Base-by-base conservation (phyloP, 2,113 vertebrate species). In the Casuarius casuarius region DNA sequence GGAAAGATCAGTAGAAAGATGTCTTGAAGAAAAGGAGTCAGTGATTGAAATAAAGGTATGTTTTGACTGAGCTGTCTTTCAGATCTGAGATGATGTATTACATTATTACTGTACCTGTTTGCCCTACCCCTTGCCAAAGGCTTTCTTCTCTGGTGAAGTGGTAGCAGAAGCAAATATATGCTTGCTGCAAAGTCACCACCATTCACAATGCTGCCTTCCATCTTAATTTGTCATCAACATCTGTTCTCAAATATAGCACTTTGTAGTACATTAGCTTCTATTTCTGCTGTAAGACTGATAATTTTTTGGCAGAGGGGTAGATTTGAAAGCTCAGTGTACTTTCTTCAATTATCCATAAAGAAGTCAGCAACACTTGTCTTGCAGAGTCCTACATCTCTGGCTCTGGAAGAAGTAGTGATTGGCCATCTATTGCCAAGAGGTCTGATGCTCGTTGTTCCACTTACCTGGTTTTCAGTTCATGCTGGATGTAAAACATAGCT, bases 401-500 rank as follows among this genome's bases (percentile, higher is more conserved):
- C n/a, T 87, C 90, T 89, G 66, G 73, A 81, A 75, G 48, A n/a
- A 80, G 58, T 72, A 84, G 67, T 7, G 21, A 29, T 71, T 59
- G 17, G 17, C 18, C 0, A 0, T 59, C 31, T 81, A 0, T 68
- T 92, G 68, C 88, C 72, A 76, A 72, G 76, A 90, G 65, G 72
- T 90, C 76, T 94, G 78, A 95, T 85, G 86, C 42, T 83, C 2
- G 0, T 73, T 62, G 75, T 63, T 94, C 28, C 85, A 0, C 51
- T 68, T 94, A 96, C 90, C 92, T 96, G 83, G 20, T 92, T 96
- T 95, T 83, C 76, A 90, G 58, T 93, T 90, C 86, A 72, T 76
- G n/a, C 56, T 94, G 94, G 77, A 91, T 82, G 19, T 80, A 82
- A 87, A 91, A 48, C 74, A 95, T 65, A 82, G 63, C 71, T 94